Evolutionary conservation across 2,888 invertebrate species (phyloP).

Genomic region (Aplocera efformata): DNA sequence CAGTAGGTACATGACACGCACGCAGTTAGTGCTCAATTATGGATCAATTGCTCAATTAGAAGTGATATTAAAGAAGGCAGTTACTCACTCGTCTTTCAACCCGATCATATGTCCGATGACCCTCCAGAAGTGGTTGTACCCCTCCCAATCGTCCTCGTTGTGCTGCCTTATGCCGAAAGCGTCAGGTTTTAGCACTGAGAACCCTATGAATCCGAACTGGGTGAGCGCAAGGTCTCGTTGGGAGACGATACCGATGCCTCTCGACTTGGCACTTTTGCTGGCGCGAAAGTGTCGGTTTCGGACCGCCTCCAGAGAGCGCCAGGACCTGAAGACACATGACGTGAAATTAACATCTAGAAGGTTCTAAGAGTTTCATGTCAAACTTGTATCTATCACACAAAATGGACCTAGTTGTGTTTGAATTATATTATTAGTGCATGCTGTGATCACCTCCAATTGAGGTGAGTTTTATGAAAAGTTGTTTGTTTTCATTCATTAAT

Average conservation of each 20-base stretch:
- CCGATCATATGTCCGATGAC: conserved; percentile 91
- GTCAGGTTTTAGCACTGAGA: conserved; percentile 82
- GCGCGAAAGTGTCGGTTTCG: conserved; percentile 84
- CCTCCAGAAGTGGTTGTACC: conserved; percentile 91
- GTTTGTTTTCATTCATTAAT: no score
- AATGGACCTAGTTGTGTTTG: no score
- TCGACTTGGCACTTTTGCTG: conserved; percentile 30
- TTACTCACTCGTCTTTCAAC: conserved; percentile 87
- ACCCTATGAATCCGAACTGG: conserved; percentile 93
- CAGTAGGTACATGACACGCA: no score
- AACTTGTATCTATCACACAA: no score
- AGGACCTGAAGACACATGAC: conserved; percentile 82
- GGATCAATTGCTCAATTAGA: no score
- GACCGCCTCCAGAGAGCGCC: conserved; percentile 84
- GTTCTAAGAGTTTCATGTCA: no score
- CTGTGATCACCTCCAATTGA: no score
- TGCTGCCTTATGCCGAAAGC: conserved; percentile 83
- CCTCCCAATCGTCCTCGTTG: conserved; percentile 84
- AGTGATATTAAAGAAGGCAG: no score
- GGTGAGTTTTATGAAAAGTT: no score
- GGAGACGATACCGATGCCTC: conserved; percentile 81
- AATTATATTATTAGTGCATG: no score
- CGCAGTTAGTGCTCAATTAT: no score
- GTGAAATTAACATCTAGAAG: background rate
- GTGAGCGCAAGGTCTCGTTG: conserved; percentile 93